phyloP scores from a whole-genome alignment of 2,888 invertebrate species.

The Rhaphigaster nebulosa region DNA sequence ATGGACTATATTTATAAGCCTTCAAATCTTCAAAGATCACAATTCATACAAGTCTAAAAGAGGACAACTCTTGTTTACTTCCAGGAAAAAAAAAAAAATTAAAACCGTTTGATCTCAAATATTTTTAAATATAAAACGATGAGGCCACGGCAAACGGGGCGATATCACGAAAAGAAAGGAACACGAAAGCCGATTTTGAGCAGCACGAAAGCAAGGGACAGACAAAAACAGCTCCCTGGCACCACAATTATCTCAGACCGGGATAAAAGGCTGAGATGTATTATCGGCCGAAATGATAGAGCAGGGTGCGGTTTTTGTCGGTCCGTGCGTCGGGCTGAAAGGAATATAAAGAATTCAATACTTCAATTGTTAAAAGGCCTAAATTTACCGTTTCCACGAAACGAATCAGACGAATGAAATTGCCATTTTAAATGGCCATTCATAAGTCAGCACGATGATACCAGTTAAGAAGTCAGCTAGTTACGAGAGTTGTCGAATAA shows the following conservation, averaged over 20 bases:
- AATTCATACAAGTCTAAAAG: neutral
- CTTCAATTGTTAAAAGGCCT: neutral
- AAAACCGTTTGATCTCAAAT: neutral
- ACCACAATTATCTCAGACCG: neutral
- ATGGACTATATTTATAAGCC: no score
- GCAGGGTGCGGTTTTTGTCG: neutral
- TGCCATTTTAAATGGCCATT: neutral
- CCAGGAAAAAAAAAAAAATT: neutral
- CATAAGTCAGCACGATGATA: neutral
- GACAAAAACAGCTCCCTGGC: constrained; percentile 22
- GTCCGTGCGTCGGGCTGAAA: neutral
- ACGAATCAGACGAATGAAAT: neutral
- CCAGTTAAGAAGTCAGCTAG: neutral
- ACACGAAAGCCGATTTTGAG: constrained; percentile 31
- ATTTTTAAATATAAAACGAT: constrained; percentile 34
- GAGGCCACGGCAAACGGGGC: neutral
- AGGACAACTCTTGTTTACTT: neutral
- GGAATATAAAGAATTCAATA: neutral
- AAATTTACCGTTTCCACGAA: neutral
- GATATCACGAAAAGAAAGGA: constrained; percentile 29
- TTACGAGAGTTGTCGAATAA: neutral
- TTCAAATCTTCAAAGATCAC: no score
- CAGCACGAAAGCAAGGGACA: constrained; percentile 19
- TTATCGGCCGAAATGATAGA: neutral
- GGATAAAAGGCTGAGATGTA: neutral